Base-by-base conservation (phyloP, 2,113 vertebrate genomes). In the Rhea pennata region DNA sequence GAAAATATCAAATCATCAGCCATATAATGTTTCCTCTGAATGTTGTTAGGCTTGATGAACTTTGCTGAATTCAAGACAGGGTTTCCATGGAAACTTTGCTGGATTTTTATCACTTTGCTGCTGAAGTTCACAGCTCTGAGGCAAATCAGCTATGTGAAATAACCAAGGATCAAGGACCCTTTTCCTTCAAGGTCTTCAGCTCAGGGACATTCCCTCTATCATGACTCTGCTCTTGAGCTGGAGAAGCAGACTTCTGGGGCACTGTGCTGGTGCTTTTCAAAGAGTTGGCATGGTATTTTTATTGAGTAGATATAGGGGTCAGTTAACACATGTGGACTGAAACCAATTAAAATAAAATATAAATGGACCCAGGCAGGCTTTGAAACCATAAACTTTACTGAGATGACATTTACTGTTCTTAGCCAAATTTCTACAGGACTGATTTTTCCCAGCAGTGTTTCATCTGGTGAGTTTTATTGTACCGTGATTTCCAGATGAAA, bases 21-120 rank as follows among this genome's bases (percentile, higher is more conserved):
- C 50, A 21, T 73, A 42, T 58, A 90, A 24, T 78, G 17, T 71
- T 90, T 78, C 78, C 26, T 95, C 59, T 84, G 64, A 95, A 67
- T 91, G 78, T 80, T 74, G 40, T 90, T 88, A 93, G 67, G 29
- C 53, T 90, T 96, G 91, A 96, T 93, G 64, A 96, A 96, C 90
- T 93, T 96, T 61, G 51, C n/a, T 78, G 69, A 95, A 92, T 96
- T 93, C 46, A 77, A 51, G 56, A 88, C 42, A 90, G 39, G 3
- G 85, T 96, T 96, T 96, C 95, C 90, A 97, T 94, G 86, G 93
- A 88, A 90, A 96, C 90, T 12, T 88, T 64, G 39, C 36, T 77
- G 12, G 0, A 8, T 76, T 88, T 76, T 65, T 36, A 64, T 70
- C 23, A 29, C 24, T 51, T 21, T 58, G 61, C 42, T 88, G 54